Evolutionary conservation across 2,113 vertebrate genomes (phyloP).

Genomic region (Microcebus jonahi): DNA sequence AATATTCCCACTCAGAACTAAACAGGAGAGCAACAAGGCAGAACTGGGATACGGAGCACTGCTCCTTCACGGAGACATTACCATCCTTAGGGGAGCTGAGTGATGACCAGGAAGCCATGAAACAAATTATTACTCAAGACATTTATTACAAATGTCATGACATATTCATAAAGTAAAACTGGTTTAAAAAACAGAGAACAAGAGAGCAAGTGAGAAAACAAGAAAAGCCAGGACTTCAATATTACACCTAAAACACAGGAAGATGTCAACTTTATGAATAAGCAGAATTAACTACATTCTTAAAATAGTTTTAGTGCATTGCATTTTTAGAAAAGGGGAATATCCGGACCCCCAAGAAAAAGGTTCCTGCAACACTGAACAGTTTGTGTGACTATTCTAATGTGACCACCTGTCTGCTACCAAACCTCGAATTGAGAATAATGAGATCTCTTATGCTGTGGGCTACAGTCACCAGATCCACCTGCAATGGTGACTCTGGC

Average conservation of each 20-base stretch:
- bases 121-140: conserved; percentile 89
- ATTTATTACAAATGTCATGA: conserved; percentile 91
- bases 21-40: conserved; percentile 61
- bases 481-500: conserved; percentile 65
- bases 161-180: conserved; percentile 88
- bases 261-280: conserved; percentile 89
- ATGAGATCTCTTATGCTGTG: conserved; percentile 70
- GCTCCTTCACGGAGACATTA: conserved; percentile 77
- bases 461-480: conserved; percentile 64
- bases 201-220: conserved; percentile 59
- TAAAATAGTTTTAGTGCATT: conserved; percentile 93
- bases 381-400: conserved; percentile 85
- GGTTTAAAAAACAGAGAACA: conserved; percentile 82
- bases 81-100: conserved; percentile 83
- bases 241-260: conserved; percentile 88
- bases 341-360: conserved; percentile 80
- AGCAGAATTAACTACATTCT: conserved; percentile 94
- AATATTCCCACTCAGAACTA: conserved; percentile 76
- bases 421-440: conserved; percentile 78
- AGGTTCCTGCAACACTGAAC: conserved; percentile 85
- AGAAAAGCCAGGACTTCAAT: conserved; percentile 84
- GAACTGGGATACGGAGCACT: conserved; percentile 75
- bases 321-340: conserved; percentile 89
- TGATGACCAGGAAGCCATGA: conserved; percentile 86
- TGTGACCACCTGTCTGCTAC: conserved; percentile 83